These are phyloP conservation scores for Xestia sexstrigata DNA, from an alignment of 2,888 invertebrate genomes.

Conservation along the genomic window DNA sequence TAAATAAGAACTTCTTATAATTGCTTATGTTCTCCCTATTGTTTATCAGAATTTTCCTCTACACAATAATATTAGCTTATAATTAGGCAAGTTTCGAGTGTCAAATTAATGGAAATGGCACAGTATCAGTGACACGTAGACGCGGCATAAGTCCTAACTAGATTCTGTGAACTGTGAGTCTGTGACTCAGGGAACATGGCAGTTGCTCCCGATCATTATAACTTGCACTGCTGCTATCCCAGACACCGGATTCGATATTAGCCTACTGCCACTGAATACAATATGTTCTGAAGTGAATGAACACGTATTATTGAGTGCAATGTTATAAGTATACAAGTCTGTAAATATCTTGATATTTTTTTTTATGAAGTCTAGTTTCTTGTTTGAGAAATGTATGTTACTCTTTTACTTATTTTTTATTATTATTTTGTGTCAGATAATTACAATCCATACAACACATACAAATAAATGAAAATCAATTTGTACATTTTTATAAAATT, in stretches of 20 bases:
- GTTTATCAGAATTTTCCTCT: conserved; percentile 1
- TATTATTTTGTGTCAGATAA: no score
- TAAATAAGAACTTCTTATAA: neutral
- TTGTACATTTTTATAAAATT: no score
- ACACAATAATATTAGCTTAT: conserved; percentile 25
- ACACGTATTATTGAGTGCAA: conserved; percentile 11
- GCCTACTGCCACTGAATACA: conserved; percentile 24
- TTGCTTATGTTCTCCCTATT: no score
- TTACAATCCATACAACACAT: no score
- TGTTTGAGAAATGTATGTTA: neutral
- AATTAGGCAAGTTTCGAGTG: conserved; percentile 43
- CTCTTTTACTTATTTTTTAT: no score
- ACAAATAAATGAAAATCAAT: no score
- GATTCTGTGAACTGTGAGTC: conserved; percentile 37
- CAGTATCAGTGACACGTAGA: conserved; percentile 49
- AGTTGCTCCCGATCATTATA: conserved; percentile 54
- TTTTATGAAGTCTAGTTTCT: neutral
- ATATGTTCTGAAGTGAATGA: conserved; percentile 10
- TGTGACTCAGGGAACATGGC: conserved; percentile 39
- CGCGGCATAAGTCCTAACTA: conserved; percentile 57
- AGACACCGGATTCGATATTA: conserved; percentile 47
- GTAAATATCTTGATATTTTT: neutral
- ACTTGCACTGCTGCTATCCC: conserved; percentile 37
- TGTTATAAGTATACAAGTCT: neutral
- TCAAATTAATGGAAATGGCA: conserved; percentile 35